phyloP scores from a whole-genome alignment of 2,797 vertebrate genomes.

The Ctenopoma kingsleyae region DNA sequence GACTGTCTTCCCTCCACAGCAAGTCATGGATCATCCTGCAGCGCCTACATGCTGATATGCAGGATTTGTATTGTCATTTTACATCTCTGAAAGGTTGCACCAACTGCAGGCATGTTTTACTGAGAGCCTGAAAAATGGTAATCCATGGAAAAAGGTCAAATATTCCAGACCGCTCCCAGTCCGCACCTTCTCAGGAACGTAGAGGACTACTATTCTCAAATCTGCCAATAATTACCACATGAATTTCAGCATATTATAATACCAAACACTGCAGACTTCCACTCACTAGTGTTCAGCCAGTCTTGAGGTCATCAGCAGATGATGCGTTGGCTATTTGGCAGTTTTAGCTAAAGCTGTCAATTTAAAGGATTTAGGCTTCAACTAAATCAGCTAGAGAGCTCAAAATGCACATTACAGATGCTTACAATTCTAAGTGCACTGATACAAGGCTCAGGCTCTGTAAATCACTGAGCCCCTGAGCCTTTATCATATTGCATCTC shows the following conservation, averaged over 20 bases:
- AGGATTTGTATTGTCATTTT: constrained; percentile 58
- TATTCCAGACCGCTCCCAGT: constrained; percentile 71
- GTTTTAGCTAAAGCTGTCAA: constrained; percentile 27
- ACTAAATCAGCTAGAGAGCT: constrained; percentile 26
- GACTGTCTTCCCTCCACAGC: constrained; percentile 48
- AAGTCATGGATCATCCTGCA: constrained; percentile 62
- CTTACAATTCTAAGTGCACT: constrained; percentile 35
- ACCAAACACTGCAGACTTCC: constrained; percentile 59
- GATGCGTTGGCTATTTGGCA: constrained; percentile 30
- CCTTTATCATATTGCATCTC: constrained; percentile 46
- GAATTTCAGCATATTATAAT: constrained; percentile 69
- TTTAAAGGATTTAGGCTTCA: constrained; percentile 29
- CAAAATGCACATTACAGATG: constrained; percentile 33
- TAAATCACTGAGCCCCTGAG: constrained; percentile 41
- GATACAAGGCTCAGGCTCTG: constrained; percentile 19
- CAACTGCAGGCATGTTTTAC: constrained; percentile 58
- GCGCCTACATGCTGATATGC: constrained; percentile 42
- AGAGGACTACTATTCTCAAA: constrained; percentile 65
- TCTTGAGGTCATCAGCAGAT: constrained; percentile 66
- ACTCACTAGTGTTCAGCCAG: constrained; percentile 40
- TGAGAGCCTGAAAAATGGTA: constrained; percentile 48
- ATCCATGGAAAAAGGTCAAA: constrained; percentile 69
- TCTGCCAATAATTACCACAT: constrained; percentile 81
- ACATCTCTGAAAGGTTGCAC: constrained; percentile 39
- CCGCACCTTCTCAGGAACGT: constrained; percentile 75